Conservation (phyloP, 2,888 invertebrate species). For the Exephanes ischioxanthus region DNA sequence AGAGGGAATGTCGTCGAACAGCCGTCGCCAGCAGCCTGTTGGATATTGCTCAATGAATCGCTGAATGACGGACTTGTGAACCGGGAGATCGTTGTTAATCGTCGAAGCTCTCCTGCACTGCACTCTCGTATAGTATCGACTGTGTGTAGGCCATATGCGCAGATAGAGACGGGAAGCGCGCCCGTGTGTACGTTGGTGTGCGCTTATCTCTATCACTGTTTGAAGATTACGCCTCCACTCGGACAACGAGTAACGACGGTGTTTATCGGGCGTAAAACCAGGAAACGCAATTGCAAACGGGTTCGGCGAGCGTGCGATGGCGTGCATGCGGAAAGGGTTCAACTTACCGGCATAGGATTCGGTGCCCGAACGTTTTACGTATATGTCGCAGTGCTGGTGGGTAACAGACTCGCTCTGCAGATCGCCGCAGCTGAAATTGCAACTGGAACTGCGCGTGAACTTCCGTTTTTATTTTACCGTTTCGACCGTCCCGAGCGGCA, state of each 20-base stretch:
- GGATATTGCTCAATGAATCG: conserved; percentile 56
- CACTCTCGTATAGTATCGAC: background rate
- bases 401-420: conserved; percentile 4
- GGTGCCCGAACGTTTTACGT: conserved; percentile 25
- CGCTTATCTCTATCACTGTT: conserved; percentile 65
- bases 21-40: conserved; percentile 21
- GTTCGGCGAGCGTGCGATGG: conserved; percentile 43
- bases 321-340: conserved; percentile 22
- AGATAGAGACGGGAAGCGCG: background rate
- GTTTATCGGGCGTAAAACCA: conserved; percentile 67
- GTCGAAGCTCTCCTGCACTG: background rate
- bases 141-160: background rate
- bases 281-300: conserved; percentile 64
- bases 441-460: conserved; percentile 12
- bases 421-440: conserved; percentile 18
- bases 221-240: conserved; percentile 63
- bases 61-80: conserved; percentile 36
- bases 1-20: conserved; percentile 7
- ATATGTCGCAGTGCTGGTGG: background rate
- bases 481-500: background rate
- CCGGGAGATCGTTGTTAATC: conserved; percentile 51
- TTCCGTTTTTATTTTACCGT: conserved; percentile 30
- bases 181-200: background rate
- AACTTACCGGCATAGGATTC: conserved; percentile 8
- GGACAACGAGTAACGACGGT: conserved; percentile 65